Percentiles rank a stretch among this genome's conserved stretches.
Evolutionary conservation across 2,797 vertebrate species (phyloP).

Genomic region (Cossypha polioptera): DNA sequence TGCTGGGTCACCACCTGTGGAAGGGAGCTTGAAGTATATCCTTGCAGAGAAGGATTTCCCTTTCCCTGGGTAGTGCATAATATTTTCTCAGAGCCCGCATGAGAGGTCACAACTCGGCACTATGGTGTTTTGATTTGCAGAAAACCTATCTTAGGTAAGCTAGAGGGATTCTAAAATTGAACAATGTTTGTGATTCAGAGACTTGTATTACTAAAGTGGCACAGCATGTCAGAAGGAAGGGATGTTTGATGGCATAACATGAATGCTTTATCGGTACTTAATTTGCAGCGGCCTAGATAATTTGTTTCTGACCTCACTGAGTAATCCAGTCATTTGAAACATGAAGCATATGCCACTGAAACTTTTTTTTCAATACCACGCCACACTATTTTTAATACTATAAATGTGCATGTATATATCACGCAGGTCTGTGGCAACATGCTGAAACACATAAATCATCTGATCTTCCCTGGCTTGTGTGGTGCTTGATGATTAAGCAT

Average conservation of each 20-base stretch:
- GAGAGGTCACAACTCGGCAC: background rate
- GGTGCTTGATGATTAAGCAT: conserved; percentile 34
- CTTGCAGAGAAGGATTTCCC: background rate
- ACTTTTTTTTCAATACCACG: background rate
- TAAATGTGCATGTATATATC: background rate
- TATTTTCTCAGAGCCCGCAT: background rate
- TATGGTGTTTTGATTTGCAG: background rate
- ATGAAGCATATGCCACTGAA: background rate
- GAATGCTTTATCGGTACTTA: background rate
- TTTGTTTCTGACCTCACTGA: background rate
- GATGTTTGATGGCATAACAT: background rate
- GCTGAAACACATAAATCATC: background rate
- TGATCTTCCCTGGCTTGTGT: conserved; percentile 8
- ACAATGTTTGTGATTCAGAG: background rate
- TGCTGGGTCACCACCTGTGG: background rate
- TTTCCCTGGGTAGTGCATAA: background rate
- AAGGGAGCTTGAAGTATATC: background rate
- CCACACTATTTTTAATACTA: background rate
- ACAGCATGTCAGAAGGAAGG: background rate
- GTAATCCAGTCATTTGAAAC: background rate
- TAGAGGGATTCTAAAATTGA: background rate
- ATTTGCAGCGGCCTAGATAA: background rate
- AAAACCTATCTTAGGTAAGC: background rate
- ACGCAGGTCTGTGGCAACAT: background rate
- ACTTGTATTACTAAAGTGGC: background rate